Evolutionary conservation across 2,113 vertebrate species (phyloP).

Genomic region (Periophthalmodon schlosseri): DNA sequence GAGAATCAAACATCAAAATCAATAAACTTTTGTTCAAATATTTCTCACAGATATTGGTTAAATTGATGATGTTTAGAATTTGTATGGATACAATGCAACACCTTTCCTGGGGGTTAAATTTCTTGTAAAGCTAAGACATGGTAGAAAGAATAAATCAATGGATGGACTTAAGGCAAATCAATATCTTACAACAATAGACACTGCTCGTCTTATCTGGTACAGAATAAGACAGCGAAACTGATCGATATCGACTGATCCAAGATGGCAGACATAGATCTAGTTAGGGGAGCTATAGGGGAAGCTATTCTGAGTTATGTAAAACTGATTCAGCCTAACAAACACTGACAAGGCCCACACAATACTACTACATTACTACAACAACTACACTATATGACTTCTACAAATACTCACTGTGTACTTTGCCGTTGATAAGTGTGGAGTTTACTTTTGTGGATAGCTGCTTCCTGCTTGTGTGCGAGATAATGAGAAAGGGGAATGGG

Average conservation of each 20-base stretch:
- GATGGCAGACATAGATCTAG: not conserved
- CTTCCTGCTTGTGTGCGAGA: constrained; percentile 49
- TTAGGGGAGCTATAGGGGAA: not conserved
- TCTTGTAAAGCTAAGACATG: not conserved
- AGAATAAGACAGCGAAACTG: not conserved
- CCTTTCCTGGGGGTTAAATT: not conserved
- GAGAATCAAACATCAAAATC: not conserved
- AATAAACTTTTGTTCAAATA: not conserved
- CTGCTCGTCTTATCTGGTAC: not conserved
- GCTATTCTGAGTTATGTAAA: not conserved
- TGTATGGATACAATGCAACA: not conserved
- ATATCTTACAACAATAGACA: not conserved
- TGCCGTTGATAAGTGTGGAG: constrained; percentile 5
- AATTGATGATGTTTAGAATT: not conserved
- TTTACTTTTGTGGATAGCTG: constrained; percentile 18
- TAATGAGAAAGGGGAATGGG: constrained; percentile 54
- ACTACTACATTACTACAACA: not conserved
- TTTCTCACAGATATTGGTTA: not conserved
- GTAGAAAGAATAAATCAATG: not conserved
- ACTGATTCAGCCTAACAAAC: not conserved
- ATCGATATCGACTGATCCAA: constrained; percentile 1
- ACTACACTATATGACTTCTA: not conserved
- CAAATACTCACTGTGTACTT: constrained; percentile 60
- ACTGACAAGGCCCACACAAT: constrained; percentile 3
- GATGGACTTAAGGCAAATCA: not conserved